Conservation (phyloP, 2,797 vertebrate genomes). For the Enteromius thamalakanensis region DNA sequence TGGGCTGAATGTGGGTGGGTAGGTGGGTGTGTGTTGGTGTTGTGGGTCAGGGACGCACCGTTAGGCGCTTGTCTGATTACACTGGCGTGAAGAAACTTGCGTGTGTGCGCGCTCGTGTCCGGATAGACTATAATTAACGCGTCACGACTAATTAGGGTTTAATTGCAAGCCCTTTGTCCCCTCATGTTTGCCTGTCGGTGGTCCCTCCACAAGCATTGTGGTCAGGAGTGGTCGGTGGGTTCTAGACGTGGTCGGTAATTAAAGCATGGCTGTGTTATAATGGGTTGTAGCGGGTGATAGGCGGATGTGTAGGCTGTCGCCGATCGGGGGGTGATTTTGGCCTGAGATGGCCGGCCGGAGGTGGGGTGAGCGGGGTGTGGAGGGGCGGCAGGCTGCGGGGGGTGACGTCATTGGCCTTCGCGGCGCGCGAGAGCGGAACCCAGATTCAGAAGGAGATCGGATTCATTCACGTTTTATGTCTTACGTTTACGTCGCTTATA, state of each 20-base stretch:
- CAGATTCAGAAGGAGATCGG: neutral
- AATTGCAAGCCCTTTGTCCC: slow-evolving; percentile 52
- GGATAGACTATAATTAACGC: slow-evolving; percentile 59
- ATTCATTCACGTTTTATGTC: neutral
- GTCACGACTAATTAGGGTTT: slow-evolving; percentile 56
- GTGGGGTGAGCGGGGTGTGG: slow-evolving; percentile 64
- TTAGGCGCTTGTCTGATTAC: slow-evolving; percentile 22
- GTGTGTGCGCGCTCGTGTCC: neutral
- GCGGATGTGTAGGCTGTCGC: slow-evolving; percentile 65
- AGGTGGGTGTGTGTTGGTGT: slow-evolving; percentile 40
- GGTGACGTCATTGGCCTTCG: slow-evolving; percentile 79
- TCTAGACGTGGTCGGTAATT: slow-evolving; percentile 10
- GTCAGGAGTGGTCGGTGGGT: neutral
- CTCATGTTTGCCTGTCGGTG: slow-evolving; percentile 19
- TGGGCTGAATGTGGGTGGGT: slow-evolving; percentile 21
- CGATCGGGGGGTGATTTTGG: slow-evolving; percentile 15
- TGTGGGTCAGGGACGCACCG: slow-evolving; percentile 54
- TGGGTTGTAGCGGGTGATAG: slow-evolving; percentile 63
- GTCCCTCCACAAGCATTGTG: slow-evolving; percentile 16
- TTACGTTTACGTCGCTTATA: neutral
- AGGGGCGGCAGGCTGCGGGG: slow-evolving; percentile 67
- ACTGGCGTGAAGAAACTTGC: neutral
- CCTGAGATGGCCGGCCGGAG: slow-evolving; percentile 54
- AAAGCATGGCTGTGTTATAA: slow-evolving; percentile 52
- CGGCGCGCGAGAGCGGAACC: slow-evolving; percentile 23